Conservation (phyloP, 2,113 vertebrate genomes). For the Sapayoa aenigma region DNA sequence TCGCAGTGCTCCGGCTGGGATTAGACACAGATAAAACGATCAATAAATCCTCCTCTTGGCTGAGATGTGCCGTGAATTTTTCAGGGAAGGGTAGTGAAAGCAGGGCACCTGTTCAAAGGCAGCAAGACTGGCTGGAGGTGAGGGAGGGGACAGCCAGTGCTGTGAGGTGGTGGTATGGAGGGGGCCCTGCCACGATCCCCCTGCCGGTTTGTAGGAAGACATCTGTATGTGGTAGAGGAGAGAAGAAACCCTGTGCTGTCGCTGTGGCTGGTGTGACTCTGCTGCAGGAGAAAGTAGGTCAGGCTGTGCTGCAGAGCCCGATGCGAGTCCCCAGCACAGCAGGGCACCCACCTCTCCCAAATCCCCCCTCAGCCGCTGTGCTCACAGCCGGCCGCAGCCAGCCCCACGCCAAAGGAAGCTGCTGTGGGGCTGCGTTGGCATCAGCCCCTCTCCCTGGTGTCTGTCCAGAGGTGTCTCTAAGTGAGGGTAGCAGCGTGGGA, state of each 20-base stretch:
- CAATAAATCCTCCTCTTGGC: constrained; percentile 41
- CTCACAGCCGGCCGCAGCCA: background rate
- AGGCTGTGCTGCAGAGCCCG: constrained; percentile 15
- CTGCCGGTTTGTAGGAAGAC: background rate
- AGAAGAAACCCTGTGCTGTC: background rate
- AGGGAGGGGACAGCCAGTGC: background rate
- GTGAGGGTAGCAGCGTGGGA: background rate
- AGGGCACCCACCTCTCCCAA: background rate
- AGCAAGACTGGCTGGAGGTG: background rate
- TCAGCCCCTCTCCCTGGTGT: background rate
- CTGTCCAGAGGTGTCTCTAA: background rate
- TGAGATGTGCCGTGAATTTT: constrained; percentile 28
- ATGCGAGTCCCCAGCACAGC: background rate
- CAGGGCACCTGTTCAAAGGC: background rate
- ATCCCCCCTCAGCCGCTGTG: background rate
- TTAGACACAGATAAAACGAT: constrained; percentile 55
- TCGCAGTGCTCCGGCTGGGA: background rate
- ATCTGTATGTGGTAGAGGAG: background rate
- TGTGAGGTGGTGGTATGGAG: background rate
- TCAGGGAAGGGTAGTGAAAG: background rate
- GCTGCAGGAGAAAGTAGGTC: constrained; percentile 54
- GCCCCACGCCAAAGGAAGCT: background rate
- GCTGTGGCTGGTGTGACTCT: constrained; percentile 6
- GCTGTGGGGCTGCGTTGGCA: background rate
- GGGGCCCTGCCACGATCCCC: accelerated